Evolutionary conservation across 2,113 vertebrate genomes (phyloP).

Genomic region (Oryzias woworae): DNA sequence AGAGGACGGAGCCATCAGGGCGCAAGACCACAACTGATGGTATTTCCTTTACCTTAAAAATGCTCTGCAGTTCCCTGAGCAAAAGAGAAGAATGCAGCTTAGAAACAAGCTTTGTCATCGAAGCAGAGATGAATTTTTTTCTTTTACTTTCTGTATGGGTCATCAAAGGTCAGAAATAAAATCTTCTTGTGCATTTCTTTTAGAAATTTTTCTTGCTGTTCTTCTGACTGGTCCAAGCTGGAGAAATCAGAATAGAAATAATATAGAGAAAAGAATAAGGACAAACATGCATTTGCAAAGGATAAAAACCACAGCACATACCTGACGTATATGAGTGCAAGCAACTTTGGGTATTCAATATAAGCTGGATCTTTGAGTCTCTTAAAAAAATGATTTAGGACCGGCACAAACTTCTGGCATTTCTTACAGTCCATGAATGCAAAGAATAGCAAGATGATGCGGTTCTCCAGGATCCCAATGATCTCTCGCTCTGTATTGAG

Average conservation of each 20-base stretch:
- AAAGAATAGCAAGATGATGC: conserved; percentile 87
- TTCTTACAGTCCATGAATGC: conserved; percentile 65
- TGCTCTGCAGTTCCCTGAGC: conserved; percentile 82
- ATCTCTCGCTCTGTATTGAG: conserved; percentile 86
- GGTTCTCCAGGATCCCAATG: conserved; percentile 80
- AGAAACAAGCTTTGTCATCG: background rate
- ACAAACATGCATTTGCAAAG: background rate
- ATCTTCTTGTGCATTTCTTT: conserved; percentile 82
- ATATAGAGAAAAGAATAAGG: conserved; percentile 4
- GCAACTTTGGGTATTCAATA: conserved; percentile 83
- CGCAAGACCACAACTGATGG: conserved; percentile 87
- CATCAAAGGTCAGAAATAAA: conserved; percentile 85
- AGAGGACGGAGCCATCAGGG: conserved; percentile 82
- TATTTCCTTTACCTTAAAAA: conserved; percentile 78
- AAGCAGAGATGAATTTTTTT: background rate
- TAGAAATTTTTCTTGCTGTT: conserved; percentile 81
- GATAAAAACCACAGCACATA: conserved; percentile 8
- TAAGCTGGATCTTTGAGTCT: conserved; percentile 85
- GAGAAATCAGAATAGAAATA: conserved; percentile 21
- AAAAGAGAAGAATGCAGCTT: background rate
- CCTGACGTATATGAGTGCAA: conserved; percentile 85
- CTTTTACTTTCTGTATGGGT: conserved; percentile 80
- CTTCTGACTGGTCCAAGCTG: conserved; percentile 79
- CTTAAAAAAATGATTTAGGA: conserved; percentile 84
- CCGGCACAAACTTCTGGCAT: conserved; percentile 80